Base-by-base conservation (phyloP, 1,140 invertebrate genomes). In the Zaprionus inermis region DNA sequence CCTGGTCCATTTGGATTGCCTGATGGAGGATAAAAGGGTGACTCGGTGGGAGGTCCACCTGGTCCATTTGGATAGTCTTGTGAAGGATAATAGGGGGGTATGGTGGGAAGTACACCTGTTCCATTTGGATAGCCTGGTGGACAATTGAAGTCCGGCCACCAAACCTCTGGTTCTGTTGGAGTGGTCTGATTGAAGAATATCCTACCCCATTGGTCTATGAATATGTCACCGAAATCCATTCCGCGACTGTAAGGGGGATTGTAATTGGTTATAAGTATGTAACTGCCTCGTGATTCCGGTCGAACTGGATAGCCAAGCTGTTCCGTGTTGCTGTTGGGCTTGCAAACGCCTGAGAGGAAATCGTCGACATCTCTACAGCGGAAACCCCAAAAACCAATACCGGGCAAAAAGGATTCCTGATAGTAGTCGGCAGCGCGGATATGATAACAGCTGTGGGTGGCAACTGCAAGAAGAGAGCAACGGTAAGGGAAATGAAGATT, bases 391-490 rank as follows among this genome's bases (percentile, higher is more conserved):
- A 78, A 22, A 12, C 44, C 72, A 5, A 58, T 32, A 2, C 2
- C 1, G 3, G 20, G 14, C 4, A 68, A 10, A 0, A 78, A 55
- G 6, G 76, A 78, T 20, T 78, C 76, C 1, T 56, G 74, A 5
- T 72, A 78, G 16, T 60, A 78, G 0, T 24, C 2, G 0, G 41
- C 68, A 5, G 75, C 44, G 16, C 76, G 75, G 0, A 51, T 11
- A 22, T 78, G 74, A 32, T 72, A 32, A 41, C 76, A 78, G 3
- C 9, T 28, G 32, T 78, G 67, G 16, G 46, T 24, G 0, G 11
- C 7, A 14, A 72, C 76, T 78, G 44, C 20, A 46, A 20, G 3
- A 5, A 10, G 10, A 49, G 11, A 12, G 10, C 4, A 22, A 4
- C 5, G 18, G 11, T 14, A n/a, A 32, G 16, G 12, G 10, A 36